Percentiles rank a stretch among this genome's conserved stretches.
Evolutionary conservation across 2,888 invertebrate species (phyloP).

Genomic region (Cephalotes varians): DNA sequence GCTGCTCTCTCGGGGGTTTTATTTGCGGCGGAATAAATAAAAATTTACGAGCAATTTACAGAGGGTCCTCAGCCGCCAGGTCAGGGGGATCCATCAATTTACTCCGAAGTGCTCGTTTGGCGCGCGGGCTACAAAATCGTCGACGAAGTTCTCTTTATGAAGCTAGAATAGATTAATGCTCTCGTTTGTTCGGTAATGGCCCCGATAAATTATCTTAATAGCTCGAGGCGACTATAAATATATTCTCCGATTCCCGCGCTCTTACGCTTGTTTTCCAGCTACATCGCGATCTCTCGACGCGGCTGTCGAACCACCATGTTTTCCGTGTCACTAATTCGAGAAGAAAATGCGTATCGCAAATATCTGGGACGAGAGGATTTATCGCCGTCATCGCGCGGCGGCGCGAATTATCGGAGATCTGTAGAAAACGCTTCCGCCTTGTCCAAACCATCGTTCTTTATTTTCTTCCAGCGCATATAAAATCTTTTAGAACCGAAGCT

Average conservation of each 20-base stretch:
- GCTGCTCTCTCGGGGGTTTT: slow-evolving; percentile 63
- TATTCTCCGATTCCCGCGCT: slow-evolving; percentile 81
- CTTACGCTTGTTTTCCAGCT: slow-evolving; percentile 80
- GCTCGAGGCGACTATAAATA: slow-evolving; percentile 84
- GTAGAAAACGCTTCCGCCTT: neutral
- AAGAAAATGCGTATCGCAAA: slow-evolving; percentile 50
- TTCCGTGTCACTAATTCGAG: slow-evolving; percentile 76
- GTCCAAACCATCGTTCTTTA: neutral
- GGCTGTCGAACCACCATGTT: slow-evolving; percentile 74
- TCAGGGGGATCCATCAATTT: slow-evolving; percentile 82
- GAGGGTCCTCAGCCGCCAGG: slow-evolving; percentile 77
- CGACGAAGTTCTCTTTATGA: slow-evolving; percentile 85
- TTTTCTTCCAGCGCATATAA: neutral
- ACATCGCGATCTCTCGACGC: slow-evolving; percentile 72
- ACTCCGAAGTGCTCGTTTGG: slow-evolving; percentile 84
- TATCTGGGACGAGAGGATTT: slow-evolving; percentile 57
- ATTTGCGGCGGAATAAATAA: slow-evolving; percentile 80
- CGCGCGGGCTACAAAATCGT: slow-evolving; percentile 84
- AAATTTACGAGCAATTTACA: slow-evolving; percentile 83
- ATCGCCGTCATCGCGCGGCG: slow-evolving; percentile 62
- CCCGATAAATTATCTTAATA: slow-evolving; percentile 85
- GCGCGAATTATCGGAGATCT: slow-evolving; percentile 58
- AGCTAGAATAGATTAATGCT: slow-evolving; percentile 85
- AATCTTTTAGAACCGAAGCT: slow-evolving; percentile 19
- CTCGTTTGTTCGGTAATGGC: slow-evolving; percentile 85